These are phyloP conservation scores for Schizothorax lantsangensis DNA, from an alignment of 2,797 vertebrate species.

Conservation along the genomic window DNA sequence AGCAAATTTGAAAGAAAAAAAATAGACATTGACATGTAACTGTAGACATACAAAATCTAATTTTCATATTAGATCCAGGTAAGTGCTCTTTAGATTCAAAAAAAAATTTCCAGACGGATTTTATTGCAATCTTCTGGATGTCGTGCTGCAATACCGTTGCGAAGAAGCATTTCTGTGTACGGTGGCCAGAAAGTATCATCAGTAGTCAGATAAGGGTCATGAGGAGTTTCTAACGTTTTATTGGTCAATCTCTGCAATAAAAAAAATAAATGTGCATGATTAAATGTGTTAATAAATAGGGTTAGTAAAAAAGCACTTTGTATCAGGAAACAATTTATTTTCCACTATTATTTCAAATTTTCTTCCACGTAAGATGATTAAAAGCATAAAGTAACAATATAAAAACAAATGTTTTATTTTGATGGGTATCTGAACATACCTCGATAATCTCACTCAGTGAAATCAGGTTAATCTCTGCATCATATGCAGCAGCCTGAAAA, in stretches of 20 bases:
- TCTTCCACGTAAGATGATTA: neutral
- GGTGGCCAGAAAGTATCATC: constrained; percentile 88
- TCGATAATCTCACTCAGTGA: constrained; percentile 80
- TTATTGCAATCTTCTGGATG: constrained; percentile 88
- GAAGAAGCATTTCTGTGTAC: constrained; percentile 90
- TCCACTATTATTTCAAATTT: too few relatives aligned
- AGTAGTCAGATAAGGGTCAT: constrained; percentile 88
- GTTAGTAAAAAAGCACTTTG: neutral
- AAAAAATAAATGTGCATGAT: neutral
- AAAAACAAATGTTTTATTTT: neutral
- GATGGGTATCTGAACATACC: constrained; percentile 67
- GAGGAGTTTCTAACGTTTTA: constrained; percentile 79
- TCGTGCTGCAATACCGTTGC: constrained; percentile 85
- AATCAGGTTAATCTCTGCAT: constrained; percentile 67
- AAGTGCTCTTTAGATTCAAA: constrained; percentile 55
- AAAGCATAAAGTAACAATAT: neutral
- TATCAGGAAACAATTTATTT: neutral
- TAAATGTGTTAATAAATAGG: neutral
- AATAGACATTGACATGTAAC: neutral
- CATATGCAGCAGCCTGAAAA: constrained; percentile 65
- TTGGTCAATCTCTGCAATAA: constrained; percentile 83
- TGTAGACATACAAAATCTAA: neutral
- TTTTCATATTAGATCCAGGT: neutral
- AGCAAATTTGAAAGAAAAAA: neutral
- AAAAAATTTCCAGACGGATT: constrained; percentile 89